Evolutionary conservation across 1,140 invertebrate genomes (phyloP).

Genomic region (Propsilocerus akamusi): DNA sequence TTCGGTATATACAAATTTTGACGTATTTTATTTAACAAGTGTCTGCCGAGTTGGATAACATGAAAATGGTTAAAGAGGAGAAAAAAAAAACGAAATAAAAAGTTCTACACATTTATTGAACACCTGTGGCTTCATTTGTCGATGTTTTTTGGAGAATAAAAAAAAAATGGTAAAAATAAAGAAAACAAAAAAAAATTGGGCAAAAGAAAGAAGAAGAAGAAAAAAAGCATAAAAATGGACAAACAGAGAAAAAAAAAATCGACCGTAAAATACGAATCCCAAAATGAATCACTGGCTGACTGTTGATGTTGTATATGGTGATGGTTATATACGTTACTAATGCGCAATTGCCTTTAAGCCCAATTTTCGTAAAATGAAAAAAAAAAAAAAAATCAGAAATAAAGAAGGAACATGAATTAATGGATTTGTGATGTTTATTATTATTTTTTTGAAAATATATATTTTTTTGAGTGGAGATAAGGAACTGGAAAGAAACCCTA

Average conservation of each 20-base stretch:
- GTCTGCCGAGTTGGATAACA: not conserved
- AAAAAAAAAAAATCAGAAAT: not conserved
- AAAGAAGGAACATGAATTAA: not conserved
- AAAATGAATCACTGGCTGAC: not conserved
- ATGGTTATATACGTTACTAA: not conserved
- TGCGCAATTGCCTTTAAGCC: not conserved
- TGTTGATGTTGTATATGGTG: too few relatives aligned
- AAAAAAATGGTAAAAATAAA: too few relatives aligned
- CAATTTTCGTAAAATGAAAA: too few relatives aligned
- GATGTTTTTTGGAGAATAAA: too few relatives aligned
- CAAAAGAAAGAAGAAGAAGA: not conserved
- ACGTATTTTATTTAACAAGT: not conserved
- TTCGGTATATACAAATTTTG: too few relatives aligned
- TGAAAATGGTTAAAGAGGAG: not conserved
- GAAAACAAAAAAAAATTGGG: not conserved
- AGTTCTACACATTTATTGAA: not conserved
- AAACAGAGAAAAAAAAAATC: not conserved
- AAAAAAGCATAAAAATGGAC: constrained; percentile 1
- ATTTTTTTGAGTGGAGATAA: too few relatives aligned
- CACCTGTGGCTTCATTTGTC: not conserved
- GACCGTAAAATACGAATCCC: not conserved
- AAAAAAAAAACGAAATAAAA: not conserved
- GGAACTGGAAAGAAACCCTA: too few relatives aligned
- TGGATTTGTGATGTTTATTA: not conserved
- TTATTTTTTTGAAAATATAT: too few relatives aligned